Evolutionary conservation across 2,888 invertebrate genomes (phyloP).

Genomic region (Pyralis farinalis): DNA sequence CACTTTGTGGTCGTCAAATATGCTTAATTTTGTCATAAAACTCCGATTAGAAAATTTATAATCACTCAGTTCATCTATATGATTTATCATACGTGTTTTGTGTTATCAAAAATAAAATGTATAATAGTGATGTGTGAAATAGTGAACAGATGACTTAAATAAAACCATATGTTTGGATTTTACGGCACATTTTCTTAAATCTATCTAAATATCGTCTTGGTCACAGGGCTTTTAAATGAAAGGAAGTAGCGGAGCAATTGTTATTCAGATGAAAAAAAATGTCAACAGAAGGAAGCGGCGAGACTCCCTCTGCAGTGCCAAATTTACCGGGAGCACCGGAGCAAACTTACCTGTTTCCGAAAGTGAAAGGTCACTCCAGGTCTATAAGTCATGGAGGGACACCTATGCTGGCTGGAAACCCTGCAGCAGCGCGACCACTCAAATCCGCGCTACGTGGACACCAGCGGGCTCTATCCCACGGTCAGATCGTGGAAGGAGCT

Average conservation of each 20-base stretch:
- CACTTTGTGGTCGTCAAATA: slow-evolving; percentile 45
- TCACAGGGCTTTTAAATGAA: slow-evolving; percentile 65
- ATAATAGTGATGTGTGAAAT: slow-evolving; percentile 58
- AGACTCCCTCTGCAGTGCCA: slow-evolving; percentile 72
- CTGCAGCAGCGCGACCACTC: slow-evolving; percentile 82
- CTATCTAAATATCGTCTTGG: slow-evolving; percentile 37
- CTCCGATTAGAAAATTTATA: slow-evolving; percentile 27
- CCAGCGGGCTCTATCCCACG: slow-evolving; percentile 92
- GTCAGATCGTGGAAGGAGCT: slow-evolving; percentile 87
- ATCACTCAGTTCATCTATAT: slow-evolving; percentile 21
- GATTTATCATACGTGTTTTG: slow-evolving; percentile 33
- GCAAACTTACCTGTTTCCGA: slow-evolving; percentile 76
- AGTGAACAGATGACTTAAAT: slow-evolving; percentile 67
- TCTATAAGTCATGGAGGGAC: slow-evolving; percentile 93
- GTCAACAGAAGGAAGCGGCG: slow-evolving; percentile 85
- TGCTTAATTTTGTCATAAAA: slow-evolving; percentile 28
- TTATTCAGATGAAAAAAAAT: slow-evolving; percentile 84
- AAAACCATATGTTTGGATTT: slow-evolving; percentile 69
- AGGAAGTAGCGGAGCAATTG: slow-evolving; percentile 52
- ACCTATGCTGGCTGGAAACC: slow-evolving; percentile 66
- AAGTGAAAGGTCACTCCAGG: slow-evolving; percentile 85
- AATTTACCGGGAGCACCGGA: slow-evolving; percentile 76
- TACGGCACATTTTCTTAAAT: slow-evolving; percentile 41
- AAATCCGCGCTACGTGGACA: slow-evolving; percentile 88
- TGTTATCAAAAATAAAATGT: slow-evolving; percentile 35